These are phyloP conservation scores for Poeciliopsis turrubarensis DNA, from an alignment of 2,113 vertebrate genomes.

Conservation along the genomic window DNA sequence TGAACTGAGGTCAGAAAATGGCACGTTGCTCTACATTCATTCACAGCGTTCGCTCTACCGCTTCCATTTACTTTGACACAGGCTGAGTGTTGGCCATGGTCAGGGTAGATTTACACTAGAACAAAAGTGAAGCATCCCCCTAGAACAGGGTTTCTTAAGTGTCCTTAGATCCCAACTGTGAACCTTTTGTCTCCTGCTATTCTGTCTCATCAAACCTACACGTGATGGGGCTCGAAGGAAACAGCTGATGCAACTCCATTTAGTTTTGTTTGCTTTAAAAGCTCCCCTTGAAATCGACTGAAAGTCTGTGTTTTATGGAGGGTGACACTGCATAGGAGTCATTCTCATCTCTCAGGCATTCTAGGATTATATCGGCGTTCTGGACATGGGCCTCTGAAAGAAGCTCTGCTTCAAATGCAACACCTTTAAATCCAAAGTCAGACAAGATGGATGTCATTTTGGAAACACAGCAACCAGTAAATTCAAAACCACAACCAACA, in stretches of 20 bases:
- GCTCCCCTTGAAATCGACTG: slow-evolving; percentile 16
- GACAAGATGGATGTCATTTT: slow-evolving; percentile 32
- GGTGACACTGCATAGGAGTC: slow-evolving; percentile 15
- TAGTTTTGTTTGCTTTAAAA: slow-evolving; percentile 38
- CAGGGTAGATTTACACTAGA: slow-evolving; percentile 47
- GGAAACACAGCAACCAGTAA: slow-evolving; percentile 21
- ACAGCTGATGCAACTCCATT: slow-evolving; percentile 49
- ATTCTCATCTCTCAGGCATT: slow-evolving; percentile 11
- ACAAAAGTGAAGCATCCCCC: slow-evolving; percentile 49
- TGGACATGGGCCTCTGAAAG: slow-evolving; percentile 4
- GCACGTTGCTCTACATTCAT: slow-evolving; percentile 81
- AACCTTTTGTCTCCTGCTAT: slow-evolving; percentile 26
- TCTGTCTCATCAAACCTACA: slow-evolving; percentile 30
- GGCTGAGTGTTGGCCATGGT: slow-evolving; percentile 9
- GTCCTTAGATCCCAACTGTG: slow-evolving; percentile 37
- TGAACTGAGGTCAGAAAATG: slow-evolving; percentile 76
- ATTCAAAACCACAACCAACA: slow-evolving; percentile 12
- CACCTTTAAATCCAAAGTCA: slow-evolving; percentile 38
- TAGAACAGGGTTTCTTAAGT: slow-evolving; percentile 57
- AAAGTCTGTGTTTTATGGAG: slow-evolving; percentile 17
- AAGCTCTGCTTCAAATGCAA: slow-evolving; percentile 4
- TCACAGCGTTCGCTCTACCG: slow-evolving; percentile 57
- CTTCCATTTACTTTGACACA: slow-evolving; percentile 9
- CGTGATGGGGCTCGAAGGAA: slow-evolving; percentile 43
- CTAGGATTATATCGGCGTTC: slow-evolving; percentile 10